Percentiles rank a stretch among this genome's conserved stretches.
These are phyloP conservation scores for Sceloporus undulatus DNA, from an alignment of 2,113 vertebrate genomes.

Conservation along the genomic window DNA sequence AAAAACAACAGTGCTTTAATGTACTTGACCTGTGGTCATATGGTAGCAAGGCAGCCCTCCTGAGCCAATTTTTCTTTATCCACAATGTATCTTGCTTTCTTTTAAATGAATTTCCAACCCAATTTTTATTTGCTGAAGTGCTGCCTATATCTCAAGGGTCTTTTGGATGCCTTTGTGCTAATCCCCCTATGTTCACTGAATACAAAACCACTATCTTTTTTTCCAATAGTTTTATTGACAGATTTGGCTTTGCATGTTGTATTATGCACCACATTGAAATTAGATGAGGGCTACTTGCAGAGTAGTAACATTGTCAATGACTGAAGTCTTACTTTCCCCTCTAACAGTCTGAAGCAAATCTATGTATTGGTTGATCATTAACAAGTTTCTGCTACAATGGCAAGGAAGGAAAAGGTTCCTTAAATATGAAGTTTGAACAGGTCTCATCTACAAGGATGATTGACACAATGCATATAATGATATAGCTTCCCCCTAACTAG, in stretches of 20 bases:
- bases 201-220: conserved; percentile 76
- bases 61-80: conserved; percentile 74
- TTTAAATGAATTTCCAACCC: conserved; percentile 54
- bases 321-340: conserved; percentile 78
- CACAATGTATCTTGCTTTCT: conserved; percentile 40
- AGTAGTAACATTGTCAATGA: conserved; percentile 77
- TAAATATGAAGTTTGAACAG: conserved; percentile 64
- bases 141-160: conserved; percentile 68
- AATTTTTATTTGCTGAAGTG: conserved; percentile 72
- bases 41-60: conserved; percentile 67
- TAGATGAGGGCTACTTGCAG: conserved; percentile 79
- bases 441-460: conserved; percentile 77
- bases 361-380: conserved; percentile 79
- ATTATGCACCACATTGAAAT: conserved; percentile 84
- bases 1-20: conserved; percentile 80
- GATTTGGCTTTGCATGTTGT: conserved; percentile 82
- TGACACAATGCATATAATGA: conserved; percentile 79
- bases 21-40: conserved; percentile 68
- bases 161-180: conserved; percentile 61
- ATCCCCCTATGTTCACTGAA: conserved; percentile 60
- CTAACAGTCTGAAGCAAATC: conserved; percentile 82
- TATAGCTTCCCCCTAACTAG: conserved; percentile 74
- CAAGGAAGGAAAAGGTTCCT: conserved; percentile 76
- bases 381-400: conserved; percentile 79
- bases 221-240: conserved; percentile 86